A percentile compares a stretch with the other conserved stretches of the same genome.
Conservation (phyloP, 1,140 invertebrate genomes). For the Diabrotica undecimpunctata region DNA sequence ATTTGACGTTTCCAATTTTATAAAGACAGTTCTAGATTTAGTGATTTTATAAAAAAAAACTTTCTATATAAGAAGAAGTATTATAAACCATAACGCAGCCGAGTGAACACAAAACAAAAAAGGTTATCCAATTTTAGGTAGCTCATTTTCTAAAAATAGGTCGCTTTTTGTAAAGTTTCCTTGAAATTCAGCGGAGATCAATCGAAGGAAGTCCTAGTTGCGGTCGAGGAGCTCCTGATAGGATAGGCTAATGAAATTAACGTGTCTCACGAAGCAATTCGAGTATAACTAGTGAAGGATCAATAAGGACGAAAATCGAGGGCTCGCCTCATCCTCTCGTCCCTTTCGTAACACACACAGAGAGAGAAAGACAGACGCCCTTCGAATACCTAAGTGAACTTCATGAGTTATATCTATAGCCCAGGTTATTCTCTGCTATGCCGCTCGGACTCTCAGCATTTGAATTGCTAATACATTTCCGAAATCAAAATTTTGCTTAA, state of each 20-base stretch:
- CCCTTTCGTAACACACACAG: not conserved
- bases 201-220: conserved; percentile 5
- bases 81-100: too few relatives aligned
- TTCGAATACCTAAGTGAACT: not conserved
- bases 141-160: too few relatives aligned
- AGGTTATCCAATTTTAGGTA: too few relatives aligned
- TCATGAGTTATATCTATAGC: not conserved
- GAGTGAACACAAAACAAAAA: too few relatives aligned
- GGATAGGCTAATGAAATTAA: conserved; percentile 6
- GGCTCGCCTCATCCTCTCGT: not conserved
- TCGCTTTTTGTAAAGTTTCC: too few relatives aligned
- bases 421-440: not conserved
- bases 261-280: conserved; percentile 6
- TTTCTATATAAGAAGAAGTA: too few relatives aligned
- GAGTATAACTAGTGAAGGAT: conserved; percentile 4
- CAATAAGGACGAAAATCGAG: conserved; percentile 6
- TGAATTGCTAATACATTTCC: not conserved
- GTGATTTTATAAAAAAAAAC: too few relatives aligned
- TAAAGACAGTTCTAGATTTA: too few relatives aligned
- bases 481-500: too few relatives aligned
- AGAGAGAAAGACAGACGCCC: not conserved
- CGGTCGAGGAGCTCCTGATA: not conserved
- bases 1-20: too few relatives aligned
- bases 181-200: not conserved
- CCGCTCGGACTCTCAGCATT: not conserved